Conservation (phyloP, 2,888 invertebrate genomes). For the Tethea ocularis region DNA sequence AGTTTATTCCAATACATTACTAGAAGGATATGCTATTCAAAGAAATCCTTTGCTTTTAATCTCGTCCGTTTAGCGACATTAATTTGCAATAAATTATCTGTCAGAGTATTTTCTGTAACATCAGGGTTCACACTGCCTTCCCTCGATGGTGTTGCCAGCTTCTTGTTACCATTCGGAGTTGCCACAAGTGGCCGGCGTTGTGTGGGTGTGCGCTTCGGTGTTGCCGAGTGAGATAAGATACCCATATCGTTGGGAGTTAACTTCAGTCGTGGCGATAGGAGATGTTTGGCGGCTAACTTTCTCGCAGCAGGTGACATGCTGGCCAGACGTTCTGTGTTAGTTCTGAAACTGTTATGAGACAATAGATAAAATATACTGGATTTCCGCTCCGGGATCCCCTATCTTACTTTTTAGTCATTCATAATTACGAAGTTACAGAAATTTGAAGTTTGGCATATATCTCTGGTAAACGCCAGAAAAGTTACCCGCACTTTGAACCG, state of each 20-base stretch:
- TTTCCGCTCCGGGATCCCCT: too few species aligned
- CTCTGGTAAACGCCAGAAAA: too few species aligned
- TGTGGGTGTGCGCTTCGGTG: constrained; percentile 51
- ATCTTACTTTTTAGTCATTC: too few species aligned
- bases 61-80: constrained; percentile 88
- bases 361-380: too few species aligned
- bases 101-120: constrained; percentile 81
- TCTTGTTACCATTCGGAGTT: constrained; percentile 42
- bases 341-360: constrained; percentile 74
- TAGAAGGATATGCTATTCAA: constrained; percentile 38
- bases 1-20: constrained; percentile 11
- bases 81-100: constrained; percentile 94
- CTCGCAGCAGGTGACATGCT: constrained; percentile 98
- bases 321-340: constrained; percentile 91
- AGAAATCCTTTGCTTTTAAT: constrained; percentile 93
- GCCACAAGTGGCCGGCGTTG: constrained; percentile 47
- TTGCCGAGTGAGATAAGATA: constrained; percentile 53
- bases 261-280: constrained; percentile 72
- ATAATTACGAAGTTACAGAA: too few species aligned
- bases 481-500: too few species aligned
- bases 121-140: constrained; percentile 30
- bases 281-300: constrained; percentile 88
- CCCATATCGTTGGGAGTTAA: constrained; percentile 72
- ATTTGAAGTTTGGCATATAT: too few species aligned
- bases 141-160: constrained; percentile 24